These are phyloP conservation scores for Penaeus indicus DNA, from an alignment of 1,140 invertebrate species.

Conservation along the genomic window DNA sequence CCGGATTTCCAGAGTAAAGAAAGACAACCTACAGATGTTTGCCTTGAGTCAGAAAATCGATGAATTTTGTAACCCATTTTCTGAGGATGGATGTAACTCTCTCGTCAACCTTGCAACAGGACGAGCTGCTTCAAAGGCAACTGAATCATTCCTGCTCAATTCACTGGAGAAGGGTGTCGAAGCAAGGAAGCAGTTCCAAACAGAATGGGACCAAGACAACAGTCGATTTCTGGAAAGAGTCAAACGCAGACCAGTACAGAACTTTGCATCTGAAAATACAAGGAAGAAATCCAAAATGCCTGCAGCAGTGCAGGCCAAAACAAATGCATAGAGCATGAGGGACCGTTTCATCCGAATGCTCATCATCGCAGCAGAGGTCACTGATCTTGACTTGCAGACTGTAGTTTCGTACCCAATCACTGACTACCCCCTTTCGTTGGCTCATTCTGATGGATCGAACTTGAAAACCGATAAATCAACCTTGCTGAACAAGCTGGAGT, in stretches of 20 bases:
- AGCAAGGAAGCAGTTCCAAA: neutral
- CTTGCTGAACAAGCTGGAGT: neutral
- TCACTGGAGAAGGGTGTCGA: neutral
- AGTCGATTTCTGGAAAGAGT: neutral
- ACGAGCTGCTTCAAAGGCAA: neutral
- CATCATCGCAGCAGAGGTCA: neutral
- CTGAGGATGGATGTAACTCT: neutral
- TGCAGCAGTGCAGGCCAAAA: no score
- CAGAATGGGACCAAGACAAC: conserved; percentile 12
- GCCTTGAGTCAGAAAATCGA: conserved; percentile 11
- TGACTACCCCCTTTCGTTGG: conserved; percentile 19
- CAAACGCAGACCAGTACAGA: neutral
- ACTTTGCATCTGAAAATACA: conserved; percentile 18
- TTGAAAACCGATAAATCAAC: conserved; percentile 7
- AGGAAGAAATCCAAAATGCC: neutral
- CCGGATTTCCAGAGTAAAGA: neutral
- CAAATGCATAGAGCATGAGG: no score
- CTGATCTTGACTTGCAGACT: neutral
- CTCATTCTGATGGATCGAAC: conserved; percentile 26
- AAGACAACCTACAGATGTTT: conserved; percentile 9
- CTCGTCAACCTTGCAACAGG: neutral
- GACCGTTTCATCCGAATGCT: conserved; percentile 15
- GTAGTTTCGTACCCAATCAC: conserved; percentile 1
- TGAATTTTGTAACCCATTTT: conserved; percentile 4
- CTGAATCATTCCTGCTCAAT: neutral